A percentile compares a stretch with the other conserved stretches of the same genome.
Conservation (phyloP, 1,140 invertebrate genomes). For the Agrilus planipennis region DNA sequence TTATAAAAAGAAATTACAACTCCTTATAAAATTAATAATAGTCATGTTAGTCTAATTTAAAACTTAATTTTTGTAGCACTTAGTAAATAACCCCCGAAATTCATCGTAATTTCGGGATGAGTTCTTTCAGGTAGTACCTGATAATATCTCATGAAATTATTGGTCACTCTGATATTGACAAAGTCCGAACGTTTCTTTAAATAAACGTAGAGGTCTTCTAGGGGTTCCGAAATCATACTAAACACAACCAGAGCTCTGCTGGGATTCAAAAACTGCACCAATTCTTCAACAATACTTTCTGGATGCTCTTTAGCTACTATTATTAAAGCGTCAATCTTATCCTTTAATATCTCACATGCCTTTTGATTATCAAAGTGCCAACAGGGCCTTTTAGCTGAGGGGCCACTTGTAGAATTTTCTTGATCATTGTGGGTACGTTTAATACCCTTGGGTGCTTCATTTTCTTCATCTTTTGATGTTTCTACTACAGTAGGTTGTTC, state of each 20-base stretch:
- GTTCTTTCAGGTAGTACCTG: constrained; percentile 78
- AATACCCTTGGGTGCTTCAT: constrained; percentile 2
- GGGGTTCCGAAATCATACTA: constrained; percentile 62
- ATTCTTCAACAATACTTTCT: constrained; percentile 54
- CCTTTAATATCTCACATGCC: constrained; percentile 42
- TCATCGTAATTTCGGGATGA: constrained; percentile 72
- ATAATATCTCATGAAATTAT: constrained; percentile 80
- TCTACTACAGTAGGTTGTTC: constrained; percentile 11
- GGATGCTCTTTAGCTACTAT: constrained; percentile 79
- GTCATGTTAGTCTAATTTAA: constrained; percentile 8
- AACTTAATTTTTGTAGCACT: constrained; percentile 47
- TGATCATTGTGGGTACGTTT: constrained; percentile 18
- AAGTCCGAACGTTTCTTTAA: constrained; percentile 58
- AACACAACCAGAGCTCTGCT: constrained; percentile 79
- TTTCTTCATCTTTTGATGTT: constrained; percentile 2
- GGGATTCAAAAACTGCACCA: constrained; percentile 63
- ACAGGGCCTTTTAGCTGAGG: constrained; percentile 38
- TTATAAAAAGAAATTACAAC: no score
- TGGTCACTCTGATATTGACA: constrained; percentile 62
- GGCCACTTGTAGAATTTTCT: constrained; percentile 7
- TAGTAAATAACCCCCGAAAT: constrained; percentile 60
- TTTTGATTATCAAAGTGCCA: constrained; percentile 54
- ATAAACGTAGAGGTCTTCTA: constrained; percentile 66
- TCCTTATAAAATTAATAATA: not conserved
- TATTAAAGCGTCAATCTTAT: constrained; percentile 65